Conservation (phyloP, 37 sponge, comb jelly and placozoan genomes). For the Halichondria panicea region DNA sequence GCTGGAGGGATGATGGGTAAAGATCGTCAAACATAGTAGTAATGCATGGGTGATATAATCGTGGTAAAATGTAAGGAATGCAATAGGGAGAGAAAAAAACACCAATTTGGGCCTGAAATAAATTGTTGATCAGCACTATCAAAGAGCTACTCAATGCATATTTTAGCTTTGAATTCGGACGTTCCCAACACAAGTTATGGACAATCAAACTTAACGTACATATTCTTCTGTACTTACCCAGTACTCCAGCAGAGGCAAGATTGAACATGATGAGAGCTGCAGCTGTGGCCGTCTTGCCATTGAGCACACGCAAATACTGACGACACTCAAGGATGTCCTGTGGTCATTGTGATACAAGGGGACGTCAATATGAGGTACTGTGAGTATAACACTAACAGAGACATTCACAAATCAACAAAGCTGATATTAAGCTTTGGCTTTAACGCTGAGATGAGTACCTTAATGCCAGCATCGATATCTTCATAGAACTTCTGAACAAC, state of each 20-base stretch:
- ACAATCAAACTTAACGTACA: neutral
- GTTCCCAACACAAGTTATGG: neutral
- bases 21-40: neutral
- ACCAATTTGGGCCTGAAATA: no score
- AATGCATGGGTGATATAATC: no score
- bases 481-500: slow-evolving; percentile 42
- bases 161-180: neutral
- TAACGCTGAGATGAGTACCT: slow-evolving; percentile 17
- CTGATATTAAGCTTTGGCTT: no score
- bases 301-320: slow-evolving; percentile 49
- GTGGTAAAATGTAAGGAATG: neutral
- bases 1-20: slow-evolving; percentile 1
- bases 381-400: neutral
- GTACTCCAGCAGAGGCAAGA: slow-evolving; percentile 42
- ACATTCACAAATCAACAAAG: no score
- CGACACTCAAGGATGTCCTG: slow-evolving; percentile 62
- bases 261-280: slow-evolving; percentile 71
- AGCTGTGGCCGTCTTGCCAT: slow-evolving; percentile 66
- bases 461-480: slow-evolving; percentile 50
- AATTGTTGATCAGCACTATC: no score
- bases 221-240: slow-evolving; percentile 10
- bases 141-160: no score
- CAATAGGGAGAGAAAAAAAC: neutral
- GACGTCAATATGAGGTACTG: neutral
- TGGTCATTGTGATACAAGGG: neutral